Base-by-base conservation (phyloP, 1,140 invertebrate species). In the Capitella teleta region DNA sequence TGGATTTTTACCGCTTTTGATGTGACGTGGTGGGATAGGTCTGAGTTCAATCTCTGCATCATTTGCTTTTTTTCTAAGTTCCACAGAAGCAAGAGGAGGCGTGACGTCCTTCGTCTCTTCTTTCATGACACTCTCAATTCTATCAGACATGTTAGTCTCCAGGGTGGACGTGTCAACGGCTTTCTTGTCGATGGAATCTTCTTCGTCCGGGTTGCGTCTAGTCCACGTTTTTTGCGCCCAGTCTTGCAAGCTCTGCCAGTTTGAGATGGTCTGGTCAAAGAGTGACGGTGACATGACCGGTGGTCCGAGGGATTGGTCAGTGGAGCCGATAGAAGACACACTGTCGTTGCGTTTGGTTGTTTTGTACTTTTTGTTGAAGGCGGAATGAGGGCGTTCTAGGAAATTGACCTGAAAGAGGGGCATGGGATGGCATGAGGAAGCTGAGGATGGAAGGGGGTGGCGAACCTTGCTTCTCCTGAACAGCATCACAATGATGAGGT, bases 191-290 rank as follows among this genome's bases (percentile, higher is more conserved):
- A n/a, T n/a, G n/a, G n/a, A n/a, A n/a, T n/a, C n/a, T n/a, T n/a
- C n/a, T n/a, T n/a, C n/a, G n/a, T 40, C 19, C 38, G 19, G 38
- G 38, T 70, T 62, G 5, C 62, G 55, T 50, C 69, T 71, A 14
- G 61, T 56, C 66, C 66, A 69, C 50, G 68, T 62, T 53, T 66
- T 67, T 54, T 69, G 64, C 16, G 68, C 68, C 68, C 68, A 71
- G 40, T 65, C 61, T 57, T 69, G 68, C 18, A 71, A 63, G 28
- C 58, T 62, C 41, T 67, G 67, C 68, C 67, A 69, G 57, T 68
- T 66, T 6, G 67, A 49, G 14, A 69, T 61, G 16, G 65, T 64
- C 57, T 69, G 68, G 44, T 68, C 67, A 24, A 67, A 49, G 14
- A 70, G 52, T 6, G 66, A 69, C 49, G 67, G 28, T 3, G 18